Evolutionary conservation across 2,797 vertebrate genomes (phyloP), one percentile per base, ranked within the genome.

Genomic region (Valencia hispanica): DNA sequence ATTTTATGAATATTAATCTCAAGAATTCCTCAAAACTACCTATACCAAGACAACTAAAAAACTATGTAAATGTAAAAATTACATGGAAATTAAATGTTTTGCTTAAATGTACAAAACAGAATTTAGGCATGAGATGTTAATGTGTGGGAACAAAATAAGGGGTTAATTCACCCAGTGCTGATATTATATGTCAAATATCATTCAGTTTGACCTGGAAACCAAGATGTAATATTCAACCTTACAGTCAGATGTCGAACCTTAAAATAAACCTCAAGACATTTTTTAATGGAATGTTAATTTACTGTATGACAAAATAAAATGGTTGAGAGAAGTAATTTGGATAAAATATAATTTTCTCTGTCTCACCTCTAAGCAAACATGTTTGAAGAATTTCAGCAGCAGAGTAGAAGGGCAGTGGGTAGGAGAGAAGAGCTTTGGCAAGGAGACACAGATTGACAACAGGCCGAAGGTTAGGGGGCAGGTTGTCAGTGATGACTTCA

Each of bases 401-500:
- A 41, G 96, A 93, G 85, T 95, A 95, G 85, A 96, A 96, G 5
- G 96, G 95, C 89, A 96, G 92, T 57, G 96, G 95, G 90, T 95
- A 97, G 81, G 96, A 96, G 76, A 96, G 93, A 53, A 95, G 93
- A 20, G 95, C 95, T 79, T 96, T 97, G 0, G 90, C 87, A 84
- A 96, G 86, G 55, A 97, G 92, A 70, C 94, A 96, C 82, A 96
- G 86, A 89, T 96, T 97, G 87, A 95, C 94, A 7, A 95, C 34
- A 8, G 93, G 94, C 80, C 95, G 92, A 63, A 97, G 91, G 83
- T 92, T 89, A 36, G 87, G 82, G 73, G 95, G 95, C 77, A 96
- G 89, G 81, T 97, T 97, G 85, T 96, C 95, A n/a, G 95, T 96
- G 91, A 96, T 94, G 85, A 95, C 93, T 92, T 97, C 95, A 30